Percentiles rank a stretch among this genome's conserved stretches.
phyloP scores from a whole-genome alignment of 2,888 invertebrate genomes.

The Limnephilus lunatus region DNA sequence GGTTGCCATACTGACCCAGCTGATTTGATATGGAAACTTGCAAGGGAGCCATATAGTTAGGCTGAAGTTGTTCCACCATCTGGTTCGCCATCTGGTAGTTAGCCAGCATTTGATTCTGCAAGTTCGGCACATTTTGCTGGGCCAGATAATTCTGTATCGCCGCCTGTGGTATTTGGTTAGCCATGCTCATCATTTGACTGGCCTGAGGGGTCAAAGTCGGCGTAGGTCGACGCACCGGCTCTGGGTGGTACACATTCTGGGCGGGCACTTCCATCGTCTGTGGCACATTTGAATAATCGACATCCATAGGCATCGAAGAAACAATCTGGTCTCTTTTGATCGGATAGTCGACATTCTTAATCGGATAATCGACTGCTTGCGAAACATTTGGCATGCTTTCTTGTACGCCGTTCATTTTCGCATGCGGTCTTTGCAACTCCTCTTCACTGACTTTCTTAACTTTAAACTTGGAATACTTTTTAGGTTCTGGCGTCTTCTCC shows the following conservation, averaged over 20 bases:
- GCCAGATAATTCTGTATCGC: slow-evolving; percentile 65
- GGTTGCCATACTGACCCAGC: slow-evolving; percentile 66
- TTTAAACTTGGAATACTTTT: slow-evolving; percentile 64
- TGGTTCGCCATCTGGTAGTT: slow-evolving; percentile 63
- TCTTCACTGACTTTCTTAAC: slow-evolving; percentile 64
- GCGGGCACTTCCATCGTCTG: slow-evolving; percentile 25
- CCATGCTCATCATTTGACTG: slow-evolving; percentile 68
- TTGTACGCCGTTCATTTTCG: slow-evolving; percentile 62
- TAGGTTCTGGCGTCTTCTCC: slow-evolving; percentile 56
- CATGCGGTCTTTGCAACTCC: slow-evolving; percentile 51
- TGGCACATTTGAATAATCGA: slow-evolving; percentile 26
- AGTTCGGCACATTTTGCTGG: slow-evolving; percentile 61
- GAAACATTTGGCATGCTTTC: slow-evolving; percentile 18
- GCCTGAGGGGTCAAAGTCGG: slow-evolving; percentile 67
- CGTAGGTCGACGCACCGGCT: slow-evolving; percentile 63
- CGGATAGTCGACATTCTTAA: neutral
- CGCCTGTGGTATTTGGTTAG: slow-evolving; percentile 64
- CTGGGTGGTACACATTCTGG: slow-evolving; percentile 66
- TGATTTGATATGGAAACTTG: slow-evolving; percentile 66
- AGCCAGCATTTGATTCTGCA: slow-evolving; percentile 58
- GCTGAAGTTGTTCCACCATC: slow-evolving; percentile 57
- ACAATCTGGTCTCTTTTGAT: slow-evolving; percentile 40
- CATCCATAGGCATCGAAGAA: slow-evolving; percentile 36
- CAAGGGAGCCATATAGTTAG: slow-evolving; percentile 63
- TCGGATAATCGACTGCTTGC: neutral